Conservation (phyloP, 2,113 vertebrate species). For the Benitochromis conjunctus region DNA sequence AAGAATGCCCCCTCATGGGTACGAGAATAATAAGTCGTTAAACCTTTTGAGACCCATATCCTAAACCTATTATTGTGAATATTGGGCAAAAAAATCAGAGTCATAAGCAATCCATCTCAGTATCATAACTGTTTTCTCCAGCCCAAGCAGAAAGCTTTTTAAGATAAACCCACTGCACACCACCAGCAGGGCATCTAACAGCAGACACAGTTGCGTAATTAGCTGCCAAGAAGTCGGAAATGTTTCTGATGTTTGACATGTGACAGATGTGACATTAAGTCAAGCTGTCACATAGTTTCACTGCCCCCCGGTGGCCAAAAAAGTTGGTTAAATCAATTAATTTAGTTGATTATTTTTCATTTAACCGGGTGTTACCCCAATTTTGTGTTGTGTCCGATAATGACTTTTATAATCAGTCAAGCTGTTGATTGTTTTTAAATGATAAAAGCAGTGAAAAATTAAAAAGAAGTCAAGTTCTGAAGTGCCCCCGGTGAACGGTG, state of each 20-base stretch:
- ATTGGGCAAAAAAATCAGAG: no score
- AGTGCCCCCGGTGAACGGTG: not conserved
- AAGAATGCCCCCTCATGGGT: no score
- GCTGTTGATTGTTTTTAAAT: not conserved
- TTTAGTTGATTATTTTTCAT: not conserved
- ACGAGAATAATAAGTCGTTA: no score
- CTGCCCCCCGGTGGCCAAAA: not conserved
- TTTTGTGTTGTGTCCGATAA: not conserved
- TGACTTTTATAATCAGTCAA: not conserved
- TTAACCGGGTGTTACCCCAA: fast-evolving
- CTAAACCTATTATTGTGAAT: no score
- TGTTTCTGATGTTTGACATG: not conserved
- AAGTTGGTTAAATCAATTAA: not conserved
- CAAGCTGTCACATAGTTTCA: not conserved
- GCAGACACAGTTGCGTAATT: not conserved
- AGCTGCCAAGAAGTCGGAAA: not conserved
- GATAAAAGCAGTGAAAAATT: not conserved
- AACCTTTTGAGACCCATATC: no score
- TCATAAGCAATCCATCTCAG: no score
- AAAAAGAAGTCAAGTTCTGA: not conserved
- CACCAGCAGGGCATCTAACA: not conserved
- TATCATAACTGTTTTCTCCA: no score
- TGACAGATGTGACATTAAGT: not conserved
- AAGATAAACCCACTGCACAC: not conserved
- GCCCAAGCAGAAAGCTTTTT: not conserved